A percentile compares a stretch with the other conserved stretches of the same genome.
Conservation (phyloP, 2,888 invertebrate species). For the Busseola fusca region DNA sequence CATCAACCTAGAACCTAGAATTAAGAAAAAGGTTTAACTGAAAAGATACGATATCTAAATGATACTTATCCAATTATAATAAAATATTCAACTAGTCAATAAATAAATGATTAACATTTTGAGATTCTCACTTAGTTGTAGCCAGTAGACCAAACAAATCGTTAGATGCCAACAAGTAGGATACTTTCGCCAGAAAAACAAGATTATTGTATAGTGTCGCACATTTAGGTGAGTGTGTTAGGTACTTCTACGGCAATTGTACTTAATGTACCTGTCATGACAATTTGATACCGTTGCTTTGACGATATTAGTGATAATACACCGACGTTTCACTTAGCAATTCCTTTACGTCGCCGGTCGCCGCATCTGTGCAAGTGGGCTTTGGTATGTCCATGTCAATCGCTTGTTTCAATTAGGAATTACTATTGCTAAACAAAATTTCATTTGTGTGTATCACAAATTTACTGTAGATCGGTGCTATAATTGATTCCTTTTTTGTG, state of each 20-base stretch:
- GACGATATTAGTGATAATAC: constrained; percentile 70
- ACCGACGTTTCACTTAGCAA: constrained; percentile 65
- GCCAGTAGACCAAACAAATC: constrained; percentile 44
- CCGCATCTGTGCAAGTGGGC: constrained; percentile 33
- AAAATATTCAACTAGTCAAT: constrained; percentile 29
- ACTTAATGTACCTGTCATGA: constrained; percentile 58
- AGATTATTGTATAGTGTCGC: constrained; percentile 36
- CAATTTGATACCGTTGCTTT: constrained; percentile 73
- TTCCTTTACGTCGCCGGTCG: constrained; percentile 27
- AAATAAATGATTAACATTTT: constrained; percentile 38
- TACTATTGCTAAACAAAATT: constrained; percentile 2
- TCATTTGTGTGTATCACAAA: constrained; percentile 4
- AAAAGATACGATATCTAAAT: constrained; percentile 11
- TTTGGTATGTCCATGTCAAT: constrained; percentile 22
- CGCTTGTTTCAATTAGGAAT: constrained; percentile 9
- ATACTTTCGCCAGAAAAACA: constrained; percentile 59
- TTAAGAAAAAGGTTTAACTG: neutral
- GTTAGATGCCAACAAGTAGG: constrained; percentile 36
- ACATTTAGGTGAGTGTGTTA: constrained; percentile 67
- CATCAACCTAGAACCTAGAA: neutral
- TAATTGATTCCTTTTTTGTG: neutral
- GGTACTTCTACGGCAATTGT: constrained; percentile 57
- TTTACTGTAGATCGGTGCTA: neutral
- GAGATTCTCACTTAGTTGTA: constrained; percentile 36
- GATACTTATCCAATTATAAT: constrained; percentile 15